Percentiles rank a stretch among this genome's conserved stretches.
Conservation (phyloP, 2,113 vertebrate species). For the Mungos mungo region DNA sequence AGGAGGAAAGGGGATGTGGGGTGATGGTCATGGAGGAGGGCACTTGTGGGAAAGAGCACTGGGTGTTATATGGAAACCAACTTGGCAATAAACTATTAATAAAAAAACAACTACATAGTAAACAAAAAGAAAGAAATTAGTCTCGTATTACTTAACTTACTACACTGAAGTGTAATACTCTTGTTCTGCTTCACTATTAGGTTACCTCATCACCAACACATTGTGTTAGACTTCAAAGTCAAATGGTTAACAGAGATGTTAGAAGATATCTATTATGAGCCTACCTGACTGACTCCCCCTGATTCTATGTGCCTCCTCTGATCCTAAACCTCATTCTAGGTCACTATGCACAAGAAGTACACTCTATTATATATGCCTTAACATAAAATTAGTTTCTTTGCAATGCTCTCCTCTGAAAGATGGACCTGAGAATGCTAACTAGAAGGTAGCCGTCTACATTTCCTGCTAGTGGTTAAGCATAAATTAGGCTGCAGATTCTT, state of each 20-base stretch:
- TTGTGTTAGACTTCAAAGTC: background rate
- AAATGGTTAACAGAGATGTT: background rate
- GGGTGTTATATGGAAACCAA: too few relatives aligned
- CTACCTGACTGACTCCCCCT: background rate
- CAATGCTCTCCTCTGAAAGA: background rate
- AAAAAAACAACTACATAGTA: background rate
- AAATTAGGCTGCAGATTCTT: slow-evolving; percentile 79
- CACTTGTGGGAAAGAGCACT: too few relatives aligned
- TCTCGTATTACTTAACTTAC: background rate
- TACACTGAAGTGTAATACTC: background rate
- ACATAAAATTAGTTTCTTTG: slow-evolving; percentile 38
- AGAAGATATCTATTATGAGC: background rate
- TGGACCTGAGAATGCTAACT: slow-evolving; percentile 61
- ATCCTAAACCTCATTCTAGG: slow-evolving; percentile 38
- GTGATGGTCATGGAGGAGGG: too few relatives aligned
- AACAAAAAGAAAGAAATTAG: background rate
- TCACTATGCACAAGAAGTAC: slow-evolving; percentile 40
- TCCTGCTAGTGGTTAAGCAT: slow-evolving; percentile 73
- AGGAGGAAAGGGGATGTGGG: too few relatives aligned
- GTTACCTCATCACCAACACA: background rate
- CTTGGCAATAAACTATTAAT: too few relatives aligned
- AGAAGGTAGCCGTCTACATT: slow-evolving; percentile 71
- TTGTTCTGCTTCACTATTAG: background rate
- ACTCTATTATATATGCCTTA: background rate
- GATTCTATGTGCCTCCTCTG: background rate